A percentile compares a stretch with the other conserved stretches of the same genome.
These are phyloP conservation scores for Verasper variegatus DNA, from an alignment of 2,113 vertebrate species.

Conservation along the genomic window DNA sequence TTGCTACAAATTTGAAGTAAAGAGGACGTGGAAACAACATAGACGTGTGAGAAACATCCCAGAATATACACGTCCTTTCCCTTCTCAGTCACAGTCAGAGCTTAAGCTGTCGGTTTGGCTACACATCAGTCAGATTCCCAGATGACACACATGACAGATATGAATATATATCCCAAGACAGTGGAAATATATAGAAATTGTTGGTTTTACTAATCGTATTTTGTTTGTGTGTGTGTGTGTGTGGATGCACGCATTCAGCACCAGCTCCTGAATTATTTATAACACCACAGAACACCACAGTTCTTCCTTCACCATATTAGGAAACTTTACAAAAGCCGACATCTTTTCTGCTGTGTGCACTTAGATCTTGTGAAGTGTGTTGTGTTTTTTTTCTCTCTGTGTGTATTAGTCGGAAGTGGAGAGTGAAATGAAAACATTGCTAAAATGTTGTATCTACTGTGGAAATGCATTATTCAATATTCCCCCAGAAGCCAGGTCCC, in stretches of 20 bases:
- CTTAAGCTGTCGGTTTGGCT: background rate
- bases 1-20: background rate
- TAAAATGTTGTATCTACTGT: constrained; percentile 43
- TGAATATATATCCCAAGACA: no score
- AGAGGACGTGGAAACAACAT: background rate
- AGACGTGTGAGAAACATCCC: background rate
- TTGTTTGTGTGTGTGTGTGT: constrained; percentile 4
- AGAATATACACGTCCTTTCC: background rate
- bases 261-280: constrained; percentile 62
- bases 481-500: constrained; percentile 28
- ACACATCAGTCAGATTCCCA: background rate
- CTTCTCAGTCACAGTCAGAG: background rate
- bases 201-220: background rate
- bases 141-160: background rate
- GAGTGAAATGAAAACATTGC: constrained; percentile 44
- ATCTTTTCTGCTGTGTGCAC: constrained; percentile 44
- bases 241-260: background rate
- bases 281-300: constrained; percentile 22
- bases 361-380: constrained; percentile 21
- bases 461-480: constrained; percentile 70
- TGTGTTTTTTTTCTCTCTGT: background rate
- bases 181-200: no score
- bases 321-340: constrained; percentile 34
- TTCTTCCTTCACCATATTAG: constrained; percentile 42
- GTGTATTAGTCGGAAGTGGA: constrained; percentile 31